These are phyloP conservation scores for Pachypanchax playfairii DNA, from an alignment of 2,113 vertebrate species.

Conservation along the genomic window DNA sequence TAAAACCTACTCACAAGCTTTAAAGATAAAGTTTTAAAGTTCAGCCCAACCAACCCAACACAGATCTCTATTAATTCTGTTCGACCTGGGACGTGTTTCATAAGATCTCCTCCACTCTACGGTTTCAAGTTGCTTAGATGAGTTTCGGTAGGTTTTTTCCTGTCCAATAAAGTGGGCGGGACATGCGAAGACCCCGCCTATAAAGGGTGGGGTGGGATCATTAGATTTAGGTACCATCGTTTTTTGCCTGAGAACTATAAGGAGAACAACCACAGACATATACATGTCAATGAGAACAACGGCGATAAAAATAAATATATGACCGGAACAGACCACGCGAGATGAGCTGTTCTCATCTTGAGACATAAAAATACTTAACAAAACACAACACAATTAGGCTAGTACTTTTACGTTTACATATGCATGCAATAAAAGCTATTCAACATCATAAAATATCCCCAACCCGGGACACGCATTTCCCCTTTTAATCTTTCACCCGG, in stretches of 20 bases:
- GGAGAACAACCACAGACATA: no score
- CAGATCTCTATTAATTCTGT: not conserved
- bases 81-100: not conserved
- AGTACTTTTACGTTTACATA: no score
- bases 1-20: not conserved
- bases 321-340: no score
- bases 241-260: conserved; percentile 43
- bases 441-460: no score
- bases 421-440: no score
- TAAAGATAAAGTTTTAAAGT: not conserved
- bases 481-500: no score
- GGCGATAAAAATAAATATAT: no score
- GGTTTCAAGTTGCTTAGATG: conserved; percentile 5
- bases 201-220: not conserved
- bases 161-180: conserved; percentile 15
- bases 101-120: not conserved
- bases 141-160: conserved; percentile 44
- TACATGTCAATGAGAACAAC: no score
- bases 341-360: no score
- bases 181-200: not conserved
- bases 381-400: no score
- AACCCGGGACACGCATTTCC: no score
- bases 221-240: not conserved
- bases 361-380: no score
- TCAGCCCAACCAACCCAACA: not conserved